Evolutionary conservation across 2,113 vertebrate genomes (phyloP).

Genomic region (Pongo pygmaeus): DNA sequence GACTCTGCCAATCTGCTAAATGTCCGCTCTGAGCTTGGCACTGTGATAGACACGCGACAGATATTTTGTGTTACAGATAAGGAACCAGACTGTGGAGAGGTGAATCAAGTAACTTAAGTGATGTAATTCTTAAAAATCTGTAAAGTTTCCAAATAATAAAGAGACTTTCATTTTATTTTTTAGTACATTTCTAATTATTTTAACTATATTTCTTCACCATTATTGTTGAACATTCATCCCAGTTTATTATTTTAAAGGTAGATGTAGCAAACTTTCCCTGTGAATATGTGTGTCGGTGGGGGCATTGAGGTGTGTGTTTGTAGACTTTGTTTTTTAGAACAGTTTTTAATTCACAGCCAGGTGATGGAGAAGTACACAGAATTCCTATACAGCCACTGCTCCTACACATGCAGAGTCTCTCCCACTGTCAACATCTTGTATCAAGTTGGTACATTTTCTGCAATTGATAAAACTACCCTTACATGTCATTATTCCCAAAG

Average conservation of each 20-base stretch:
- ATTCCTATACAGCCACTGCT: neutral
- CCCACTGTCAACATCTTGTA: neutral
- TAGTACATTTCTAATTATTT: neutral
- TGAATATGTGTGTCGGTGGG: neutral
- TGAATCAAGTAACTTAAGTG: neutral
- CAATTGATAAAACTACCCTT: neutral
- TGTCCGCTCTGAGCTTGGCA: neutral
- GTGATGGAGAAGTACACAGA: neutral
- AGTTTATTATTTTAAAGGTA: slow-evolving; percentile 13
- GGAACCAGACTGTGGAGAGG: neutral
- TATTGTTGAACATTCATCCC: neutral
- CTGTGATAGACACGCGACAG: neutral
- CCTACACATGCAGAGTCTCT: neutral
- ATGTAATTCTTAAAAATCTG: neutral
- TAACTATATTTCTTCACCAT: neutral
- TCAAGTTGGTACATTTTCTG: neutral
- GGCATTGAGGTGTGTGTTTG: too few species aligned
- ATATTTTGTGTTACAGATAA: neutral
- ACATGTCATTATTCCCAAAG: neutral
- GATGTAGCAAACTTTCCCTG: neutral
- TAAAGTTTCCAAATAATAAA: neutral
- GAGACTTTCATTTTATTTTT: neutral
- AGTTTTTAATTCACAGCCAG: neutral
- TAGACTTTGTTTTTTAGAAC: neutral
- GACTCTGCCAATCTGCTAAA: neutral